Evolutionary conservation across 2,797 vertebrate genomes (phyloP), one percentile per base, ranked within the genome.

Genomic region (Hypotaenidia philippensis): DNA sequence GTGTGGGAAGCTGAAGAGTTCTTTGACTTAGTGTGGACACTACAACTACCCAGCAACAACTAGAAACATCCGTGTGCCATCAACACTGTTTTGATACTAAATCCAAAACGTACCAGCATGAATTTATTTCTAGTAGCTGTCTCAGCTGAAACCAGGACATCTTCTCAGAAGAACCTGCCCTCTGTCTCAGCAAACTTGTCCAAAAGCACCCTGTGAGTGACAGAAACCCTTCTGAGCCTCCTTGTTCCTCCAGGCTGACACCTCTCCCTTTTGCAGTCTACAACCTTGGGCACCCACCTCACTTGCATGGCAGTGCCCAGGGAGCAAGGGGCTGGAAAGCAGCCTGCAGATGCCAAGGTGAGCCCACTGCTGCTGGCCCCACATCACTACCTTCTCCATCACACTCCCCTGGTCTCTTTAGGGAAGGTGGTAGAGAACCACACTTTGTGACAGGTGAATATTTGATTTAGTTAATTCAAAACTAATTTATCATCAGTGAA

Each of bases 141-240:
- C 49, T 14, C 25, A 26, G 49, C 13, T 14, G 13, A 50, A 50
- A 50, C 49, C 49, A 50, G 49, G 49, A 50, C 47, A 20, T 1
- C 7, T 6, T 4, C 21, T 34, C 17, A 5, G 29, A 60, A 71
- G 20, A 59, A 19, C 29, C 34, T 18, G 16, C 31, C 7, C 10
- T 34, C 38, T 2, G 0, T 13, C 40, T 38, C 29, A 53, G 16
- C 0, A 0, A 47, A 59, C 1, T 0, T 8, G 3, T n/a, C 47
- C 22, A 34, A 55, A 72, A 1, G 0, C 59, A 49, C 10, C 40
- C 26, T 0, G 0, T 3, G 10, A 66, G 32, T 11, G 0, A 41
- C 41, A 41, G 1, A 55, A 53, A 55, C 15, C 25, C 22, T 47
- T 53, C 53, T 15, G 23, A 34, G 7, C 6, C 71, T 65, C 47